A percentile compares a stretch with the other conserved stretches of the same genome.
Evolutionary conservation across 2,797 vertebrate genomes (phyloP).

Genomic region (Tenualosa thibaudeaui): DNA sequence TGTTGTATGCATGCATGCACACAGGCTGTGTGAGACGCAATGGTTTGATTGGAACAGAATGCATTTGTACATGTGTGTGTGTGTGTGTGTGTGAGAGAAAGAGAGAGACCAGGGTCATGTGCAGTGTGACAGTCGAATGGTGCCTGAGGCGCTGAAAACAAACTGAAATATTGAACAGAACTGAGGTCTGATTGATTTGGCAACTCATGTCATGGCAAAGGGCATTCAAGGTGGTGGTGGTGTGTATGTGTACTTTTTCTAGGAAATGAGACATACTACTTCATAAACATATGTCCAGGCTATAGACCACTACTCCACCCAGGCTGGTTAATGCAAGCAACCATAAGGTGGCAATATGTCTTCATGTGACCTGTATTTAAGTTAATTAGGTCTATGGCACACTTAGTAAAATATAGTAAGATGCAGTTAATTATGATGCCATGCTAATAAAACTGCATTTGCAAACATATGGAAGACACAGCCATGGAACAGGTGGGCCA

Average conservation of each 20-base stretch:
- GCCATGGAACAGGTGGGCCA: constrained; percentile 6
- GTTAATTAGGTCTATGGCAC: not conserved
- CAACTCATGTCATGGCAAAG: not conserved
- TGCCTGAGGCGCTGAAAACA: not conserved
- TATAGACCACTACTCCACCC: not conserved
- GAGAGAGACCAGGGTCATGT: not conserved
- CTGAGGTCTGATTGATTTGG: not conserved
- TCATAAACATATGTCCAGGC: not conserved
- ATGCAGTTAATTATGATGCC: not conserved
- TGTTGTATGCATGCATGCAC: not conserved
- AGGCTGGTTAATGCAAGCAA: not conserved
- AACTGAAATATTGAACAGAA: not conserved
- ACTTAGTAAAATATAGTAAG: not conserved
- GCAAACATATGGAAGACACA: not conserved
- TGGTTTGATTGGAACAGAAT: not conserved
- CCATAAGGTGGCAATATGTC: not conserved
- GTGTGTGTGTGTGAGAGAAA: not conserved
- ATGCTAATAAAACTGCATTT: not conserved
- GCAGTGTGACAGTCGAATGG: not conserved
- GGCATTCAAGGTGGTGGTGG: not conserved
- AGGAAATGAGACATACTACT: not conserved
- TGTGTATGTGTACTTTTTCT: not conserved
- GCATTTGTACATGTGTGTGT: not conserved
- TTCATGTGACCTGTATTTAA: not conserved
- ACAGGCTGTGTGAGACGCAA: not conserved